Base-by-base conservation (phyloP, 2,888 invertebrate species). In the Drosophila birchii region DNA sequence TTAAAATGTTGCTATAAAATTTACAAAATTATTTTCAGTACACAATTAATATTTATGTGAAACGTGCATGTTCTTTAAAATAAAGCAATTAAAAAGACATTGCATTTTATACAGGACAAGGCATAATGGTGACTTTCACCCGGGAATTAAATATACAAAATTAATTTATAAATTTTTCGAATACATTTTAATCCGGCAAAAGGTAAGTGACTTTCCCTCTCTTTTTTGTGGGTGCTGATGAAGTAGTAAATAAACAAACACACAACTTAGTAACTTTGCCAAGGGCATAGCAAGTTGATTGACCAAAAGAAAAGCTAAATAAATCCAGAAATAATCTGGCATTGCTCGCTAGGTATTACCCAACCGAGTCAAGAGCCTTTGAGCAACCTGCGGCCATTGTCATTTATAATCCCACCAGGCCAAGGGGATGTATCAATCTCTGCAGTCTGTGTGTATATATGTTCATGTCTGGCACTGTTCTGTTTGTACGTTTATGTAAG, bases 291-390 rank as follows among this genome's bases (percentile, higher is more conserved):
- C n/a, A 44, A 41, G 69, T 56, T 49, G 57, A 68, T 57, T 56
- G 57, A 68, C 68, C 69, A 45, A 47, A 43, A n/a, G 16, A n/a
- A 56, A 43, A 14, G 47, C 29, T 14, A 23, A 36, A 38, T 41
- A 68, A 49, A 68, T 57, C 36, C 12, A 36, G 47, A 36, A n/a
- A 47, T 57, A 69, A 69, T 57, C 56, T 57, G 56, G 34, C 69
- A 32, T 39, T 32, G 36, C 51, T 32, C 12, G 18, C 5, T 26
- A 56, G 69, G 70, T 68, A 68, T 68, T 68, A 68, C 57, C 68
- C 68, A 68, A 68, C 49, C 39, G 41, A 69, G 67, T 69, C 67
- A 68, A 69, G 70, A 64, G 64, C 64, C 64, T 64, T 51, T 51
- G 43, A 23, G 36, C 49, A 56, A 57, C 57, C 47, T 41, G 69